Base-by-base conservation (phyloP, 2,113 vertebrate species). In the Crotalus viridis region DNA sequence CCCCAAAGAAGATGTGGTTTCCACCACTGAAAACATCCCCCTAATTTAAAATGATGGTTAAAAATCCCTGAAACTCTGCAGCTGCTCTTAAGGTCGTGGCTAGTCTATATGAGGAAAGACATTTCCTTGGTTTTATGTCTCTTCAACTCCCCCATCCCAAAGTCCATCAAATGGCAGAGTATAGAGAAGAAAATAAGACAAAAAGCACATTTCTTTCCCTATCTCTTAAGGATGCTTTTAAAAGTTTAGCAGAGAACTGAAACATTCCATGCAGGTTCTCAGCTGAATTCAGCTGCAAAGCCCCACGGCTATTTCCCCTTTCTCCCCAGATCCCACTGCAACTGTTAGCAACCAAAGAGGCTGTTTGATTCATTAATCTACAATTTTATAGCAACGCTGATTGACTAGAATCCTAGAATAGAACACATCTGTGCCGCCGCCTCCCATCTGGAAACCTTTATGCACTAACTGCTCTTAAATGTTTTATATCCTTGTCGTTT, bases 361-460 rank as follows among this genome's bases (percentile, higher is more conserved):
- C 33, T 90, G 88, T 87, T 94, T 92, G 91, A 94, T 94, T 94
- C 74, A 94, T 94, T 92, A 94, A 94, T 94, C 56, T 69, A 85
- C 56, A 46, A 90, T 94, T 94, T 94, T 94, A 87, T 74, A 39
- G 91, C 59, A 87, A 87, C 12, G 4, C 57, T 92, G 93, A 92
- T 94, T 92, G 93, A 94, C 74, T 87, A 81, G 88, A 92, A 59
- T 91, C 88, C 39, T 69, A 59, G 88, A 92, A 94, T 87, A 92
- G 93, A 92, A 74, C 81, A 89, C 93, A 94, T 91, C 93, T 92
- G 91, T 90, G 88, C 81, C 12, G 1, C 46, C 81, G 56, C 88
- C 93, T 90, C 93, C 93, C 93, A 92, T 90, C 87, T 94, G 93
- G 93, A 94, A 56, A 52, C 26, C 91, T 94, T 94, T 92, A 87